Percentiles rank a stretch among this genome's conserved stretches.
Evolutionary conservation across 2,888 invertebrate genomes (phyloP).

Genomic region (Aradus depressus): DNA sequence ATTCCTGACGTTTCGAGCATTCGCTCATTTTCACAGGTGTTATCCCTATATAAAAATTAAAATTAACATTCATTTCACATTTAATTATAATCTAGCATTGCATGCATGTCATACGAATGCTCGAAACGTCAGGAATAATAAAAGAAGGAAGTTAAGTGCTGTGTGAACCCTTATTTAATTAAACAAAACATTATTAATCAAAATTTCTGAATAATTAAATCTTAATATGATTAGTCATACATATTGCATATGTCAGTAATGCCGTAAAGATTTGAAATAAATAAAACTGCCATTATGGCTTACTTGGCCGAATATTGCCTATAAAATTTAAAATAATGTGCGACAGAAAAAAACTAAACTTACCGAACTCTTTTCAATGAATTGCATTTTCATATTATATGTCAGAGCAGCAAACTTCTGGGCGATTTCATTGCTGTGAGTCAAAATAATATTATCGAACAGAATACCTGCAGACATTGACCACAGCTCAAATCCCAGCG

Average conservation of each 20-base stretch:
- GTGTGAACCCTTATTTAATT: neutral
- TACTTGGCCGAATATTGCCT: neutral
- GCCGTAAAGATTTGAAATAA: neutral
- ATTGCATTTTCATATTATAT: constrained; percentile 71
- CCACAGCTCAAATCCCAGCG: constrained; percentile 95
- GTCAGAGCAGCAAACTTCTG: constrained; percentile 70
- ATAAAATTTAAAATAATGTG: neutral
- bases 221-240: neutral
- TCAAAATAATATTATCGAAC: constrained; percentile 90
- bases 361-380: constrained; percentile 69
- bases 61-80: too few species aligned
- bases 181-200: neutral
- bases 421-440: constrained; percentile 68
- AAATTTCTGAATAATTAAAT: neutral
- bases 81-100: too few species aligned
- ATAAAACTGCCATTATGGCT: neutral
- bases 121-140: too few species aligned
- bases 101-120: too few species aligned
- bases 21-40: too few species aligned
- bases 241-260: neutral
- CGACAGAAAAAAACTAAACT: constrained; percentile 36
- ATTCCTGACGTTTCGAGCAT: too few species aligned
- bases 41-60: too few species aligned
- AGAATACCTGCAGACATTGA: constrained; percentile 90
- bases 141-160: neutral